Evolutionary conservation across 2,113 vertebrate species (phyloP), one percentile per base, ranked within the genome.

Genomic region (Spheniscus mendiculus): DNA sequence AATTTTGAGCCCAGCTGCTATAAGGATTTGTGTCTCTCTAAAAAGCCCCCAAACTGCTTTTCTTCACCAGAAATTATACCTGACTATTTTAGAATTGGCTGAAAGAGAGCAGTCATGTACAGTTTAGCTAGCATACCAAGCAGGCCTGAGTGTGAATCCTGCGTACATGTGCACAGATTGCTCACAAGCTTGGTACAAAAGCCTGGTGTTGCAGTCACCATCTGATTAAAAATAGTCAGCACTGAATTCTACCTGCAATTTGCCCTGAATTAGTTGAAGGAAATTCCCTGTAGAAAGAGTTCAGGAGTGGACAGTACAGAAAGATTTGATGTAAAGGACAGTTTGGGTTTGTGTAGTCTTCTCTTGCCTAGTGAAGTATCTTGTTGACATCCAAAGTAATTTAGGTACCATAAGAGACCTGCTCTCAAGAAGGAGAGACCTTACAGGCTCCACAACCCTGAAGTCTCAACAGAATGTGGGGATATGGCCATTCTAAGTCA

Each of bases 31-130:
- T 34, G 26, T n/a, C 42, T 67, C 63, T 47, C 38, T 38, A 22
- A 49, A 77, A 77, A 62, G 42, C 32, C 34, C 38, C 56, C 58
- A 58, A 47, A 81, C 14, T 25, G 76, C 66, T 53, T n/a, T 21
- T 45, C 9, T 30, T 71, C 56, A 56, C 32, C 36, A 71, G 67
- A 40, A 94, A 53, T 86, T 47, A 34, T 17, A 34, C 19, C 79
- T 40, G 52, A 55, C 56, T 38, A 20, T 56, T 76, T 65, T 20
- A 52, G 62, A 71, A 42, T 6, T 56, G 78, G 55, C 44, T 61
- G 72, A 13, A 7, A 27, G 61, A 40, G 0, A 1, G 15, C 42
- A 29, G 27, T 23, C 56, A 5, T 0, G 2, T 70, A 66, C 66
- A 30, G 18, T 52, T 87, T 6, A 26, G 29, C 49, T 55, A 25